A percentile compares a stretch with the other conserved stretches of the same genome.
These are phyloP conservation scores for Xiphydria camelus DNA, from an alignment of 2,888 invertebrate genomes.

Conservation along the genomic window DNA sequence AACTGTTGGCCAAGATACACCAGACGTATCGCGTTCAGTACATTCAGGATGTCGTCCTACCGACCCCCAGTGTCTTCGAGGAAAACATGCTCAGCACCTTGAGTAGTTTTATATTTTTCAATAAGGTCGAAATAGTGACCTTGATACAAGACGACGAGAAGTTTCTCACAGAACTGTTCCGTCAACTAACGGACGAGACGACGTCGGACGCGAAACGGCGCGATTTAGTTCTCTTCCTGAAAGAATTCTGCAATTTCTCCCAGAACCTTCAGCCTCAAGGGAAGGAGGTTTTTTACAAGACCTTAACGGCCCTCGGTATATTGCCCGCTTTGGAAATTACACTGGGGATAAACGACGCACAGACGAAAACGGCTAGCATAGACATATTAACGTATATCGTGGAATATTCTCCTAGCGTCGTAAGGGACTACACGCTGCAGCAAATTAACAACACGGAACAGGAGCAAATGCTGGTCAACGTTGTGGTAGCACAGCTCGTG, in stretches of 20 bases:
- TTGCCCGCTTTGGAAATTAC: conserved; percentile 89
- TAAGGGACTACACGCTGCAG: conserved; percentile 94
- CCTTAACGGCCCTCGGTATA: conserved; percentile 84
- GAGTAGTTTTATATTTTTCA: conserved; percentile 99
- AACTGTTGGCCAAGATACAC: conserved; percentile 96
- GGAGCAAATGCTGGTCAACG: conserved; percentile 94
- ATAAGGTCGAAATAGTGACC: conserved; percentile 99
- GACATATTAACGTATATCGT: conserved; percentile 98
- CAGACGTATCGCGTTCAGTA: conserved; percentile 99
- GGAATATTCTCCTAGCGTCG: conserved; percentile 96
- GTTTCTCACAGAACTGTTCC: conserved; percentile 93
- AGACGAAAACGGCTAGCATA: conserved; percentile 95
- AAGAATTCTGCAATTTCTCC: conserved; percentile 99
- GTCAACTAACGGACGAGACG: conserved; percentile 85
- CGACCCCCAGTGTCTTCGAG: conserved; percentile 98
- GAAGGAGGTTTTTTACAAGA: conserved; percentile 97
- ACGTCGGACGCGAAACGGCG: conserved; percentile 83
- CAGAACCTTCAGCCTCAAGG: conserved; percentile 97
- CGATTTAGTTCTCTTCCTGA: conserved; percentile 95
- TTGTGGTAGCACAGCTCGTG: conserved; percentile 98
- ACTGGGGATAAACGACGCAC: conserved; percentile 86
- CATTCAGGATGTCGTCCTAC: conserved; percentile 97
- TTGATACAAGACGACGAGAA: conserved; percentile 97
- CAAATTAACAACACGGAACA: conserved; percentile 87
- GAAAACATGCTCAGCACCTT: conserved; percentile 98